phyloP scores from a whole-genome alignment of 2,113 vertebrate genomes.

The Columba livia region DNA sequence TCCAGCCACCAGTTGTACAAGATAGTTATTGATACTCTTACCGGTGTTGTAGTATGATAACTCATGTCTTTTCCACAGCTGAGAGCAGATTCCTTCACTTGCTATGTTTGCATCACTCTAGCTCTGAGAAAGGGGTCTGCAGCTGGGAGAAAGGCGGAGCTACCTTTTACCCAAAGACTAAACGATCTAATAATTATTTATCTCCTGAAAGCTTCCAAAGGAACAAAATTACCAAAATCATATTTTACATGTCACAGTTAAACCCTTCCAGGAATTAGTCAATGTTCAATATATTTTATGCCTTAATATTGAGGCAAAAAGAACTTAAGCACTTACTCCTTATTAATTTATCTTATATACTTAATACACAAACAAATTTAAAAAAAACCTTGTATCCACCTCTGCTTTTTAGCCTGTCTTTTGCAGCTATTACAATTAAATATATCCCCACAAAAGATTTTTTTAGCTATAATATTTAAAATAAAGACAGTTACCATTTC shows the following conservation, averaged over 20 bases:
- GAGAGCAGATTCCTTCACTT: background rate
- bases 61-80: background rate
- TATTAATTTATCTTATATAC: background rate
- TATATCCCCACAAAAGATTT: background rate
- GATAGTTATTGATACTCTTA: background rate
- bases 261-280: background rate
- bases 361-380: background rate
- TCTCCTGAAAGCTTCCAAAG: background rate
- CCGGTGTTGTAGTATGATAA: background rate
- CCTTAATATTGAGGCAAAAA: background rate
- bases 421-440: background rate
- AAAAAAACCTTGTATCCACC: background rate
- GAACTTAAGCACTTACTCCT: background rate
- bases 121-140: background rate
- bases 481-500: background rate
- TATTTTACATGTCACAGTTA: background rate
- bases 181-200: background rate
- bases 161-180: background rate
- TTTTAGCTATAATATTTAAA: background rate
- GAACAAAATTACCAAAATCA: background rate
- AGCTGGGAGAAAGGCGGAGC: background rate
- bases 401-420: background rate
- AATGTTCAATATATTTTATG: background rate
- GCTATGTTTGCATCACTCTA: background rate
- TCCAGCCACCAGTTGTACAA: background rate